Percentiles rank a stretch among this genome's conserved stretches.
Conservation (phyloP, 2,888 invertebrate genomes). For the Hypomecis punctinalis region DNA sequence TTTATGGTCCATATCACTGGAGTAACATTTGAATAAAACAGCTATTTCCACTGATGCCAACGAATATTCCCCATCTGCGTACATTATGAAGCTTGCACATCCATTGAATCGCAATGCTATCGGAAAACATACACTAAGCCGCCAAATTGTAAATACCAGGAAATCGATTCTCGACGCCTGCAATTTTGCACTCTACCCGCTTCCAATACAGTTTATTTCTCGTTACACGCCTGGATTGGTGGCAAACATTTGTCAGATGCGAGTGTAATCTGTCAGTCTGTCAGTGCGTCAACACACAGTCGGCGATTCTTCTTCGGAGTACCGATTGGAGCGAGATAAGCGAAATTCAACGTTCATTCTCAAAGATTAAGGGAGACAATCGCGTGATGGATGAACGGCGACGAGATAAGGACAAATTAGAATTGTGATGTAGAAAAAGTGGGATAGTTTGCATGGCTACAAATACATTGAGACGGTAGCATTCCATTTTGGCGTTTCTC, state of each 20-base stretch:
- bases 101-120: slow-evolving; percentile 38
- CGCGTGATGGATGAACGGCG: slow-evolving; percentile 63
- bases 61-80: slow-evolving; percentile 16
- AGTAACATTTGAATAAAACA: slow-evolving; percentile 14
- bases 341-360: slow-evolving; percentile 66
- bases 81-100: slow-evolving; percentile 33
- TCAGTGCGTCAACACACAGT: slow-evolving; percentile 70
- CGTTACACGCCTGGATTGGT: slow-evolving; percentile 44
- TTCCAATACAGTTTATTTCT: slow-evolving; percentile 49
- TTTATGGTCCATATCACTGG: not conserved
- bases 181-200: slow-evolving; percentile 45
- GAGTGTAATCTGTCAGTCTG: slow-evolving; percentile 74
- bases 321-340: slow-evolving; percentile 76
- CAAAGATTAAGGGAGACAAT: slow-evolving; percentile 60
- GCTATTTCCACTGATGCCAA: slow-evolving; percentile 15
- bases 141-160: slow-evolving; percentile 44
- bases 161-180: slow-evolving; percentile 40
- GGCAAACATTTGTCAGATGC: slow-evolving; percentile 67
- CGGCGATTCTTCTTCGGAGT: slow-evolving; percentile 72
- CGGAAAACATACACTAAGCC: slow-evolving; percentile 41
- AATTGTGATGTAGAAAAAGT: slow-evolving; percentile 53
- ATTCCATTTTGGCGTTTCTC: too few relatives aligned
- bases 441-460: slow-evolving; percentile 34
- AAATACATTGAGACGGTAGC: not conserved
- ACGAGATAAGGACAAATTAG: slow-evolving; percentile 54